Conservation (phyloP, 2,888 invertebrate genomes). For the Dynastes grantii region DNA sequence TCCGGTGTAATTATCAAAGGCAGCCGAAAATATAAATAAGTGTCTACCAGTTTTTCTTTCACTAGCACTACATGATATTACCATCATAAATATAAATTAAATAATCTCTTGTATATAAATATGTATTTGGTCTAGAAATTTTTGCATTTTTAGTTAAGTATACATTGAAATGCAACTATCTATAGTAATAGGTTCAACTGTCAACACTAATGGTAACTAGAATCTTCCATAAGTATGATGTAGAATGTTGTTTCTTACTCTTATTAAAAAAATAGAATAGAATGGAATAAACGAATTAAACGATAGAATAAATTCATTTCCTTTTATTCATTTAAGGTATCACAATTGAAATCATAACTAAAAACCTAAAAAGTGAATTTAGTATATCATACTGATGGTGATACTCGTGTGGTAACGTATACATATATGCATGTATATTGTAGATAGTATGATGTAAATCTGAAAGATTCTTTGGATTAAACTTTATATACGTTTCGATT, state of each 20-base stretch:
- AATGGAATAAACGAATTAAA: too few species aligned
- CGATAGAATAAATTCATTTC: too few species aligned
- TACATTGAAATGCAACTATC: constrained; percentile 41
- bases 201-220: constrained; percentile 52
- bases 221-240: constrained; percentile 31
- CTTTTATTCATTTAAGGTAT: not conserved
- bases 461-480: constrained; percentile 19
- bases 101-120: constrained; percentile 39
- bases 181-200: constrained; percentile 48
- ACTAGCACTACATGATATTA: constrained; percentile 25
- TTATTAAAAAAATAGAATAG: not conserved
- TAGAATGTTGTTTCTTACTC: not conserved
- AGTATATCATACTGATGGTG: constrained; percentile 13
- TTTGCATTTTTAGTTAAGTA: constrained; percentile 36
- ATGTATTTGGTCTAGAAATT: constrained; percentile 46
- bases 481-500: constrained; percentile 29
- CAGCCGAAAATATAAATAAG: too few species aligned
- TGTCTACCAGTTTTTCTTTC: constrained; percentile 29
- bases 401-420: constrained; percentile 3
- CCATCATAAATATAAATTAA: constrained; percentile 42
- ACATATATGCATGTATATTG: constrained; percentile 16
- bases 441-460: constrained; percentile 8
- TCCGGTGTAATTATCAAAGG: too few species aligned
- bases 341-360: constrained; percentile 12
- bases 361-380: not conserved